Conservation (phyloP, 2,888 invertebrate species). For the Sturmia bella region DNA sequence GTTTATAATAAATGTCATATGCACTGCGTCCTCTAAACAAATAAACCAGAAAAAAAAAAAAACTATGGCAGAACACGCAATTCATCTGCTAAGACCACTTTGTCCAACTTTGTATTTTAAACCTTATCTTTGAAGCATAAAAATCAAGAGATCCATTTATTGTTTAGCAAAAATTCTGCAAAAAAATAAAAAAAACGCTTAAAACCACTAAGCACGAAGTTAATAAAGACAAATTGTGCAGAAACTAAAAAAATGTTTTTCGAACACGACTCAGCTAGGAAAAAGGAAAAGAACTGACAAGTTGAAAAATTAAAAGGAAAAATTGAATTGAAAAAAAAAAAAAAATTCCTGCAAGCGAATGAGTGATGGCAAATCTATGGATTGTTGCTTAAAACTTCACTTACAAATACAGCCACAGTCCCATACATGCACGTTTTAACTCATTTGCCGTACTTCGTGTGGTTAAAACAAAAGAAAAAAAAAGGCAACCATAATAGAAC, state of each 20-base stretch:
- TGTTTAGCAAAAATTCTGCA: constrained; percentile 2
- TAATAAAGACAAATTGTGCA: constrained; percentile 80
- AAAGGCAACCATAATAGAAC: constrained; percentile 74
- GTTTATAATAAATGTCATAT: constrained; percentile 64
- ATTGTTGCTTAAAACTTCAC: not conserved
- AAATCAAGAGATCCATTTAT: constrained; percentile 14
- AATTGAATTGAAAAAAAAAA: constrained; percentile 14
- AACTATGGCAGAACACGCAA: constrained; percentile 33
- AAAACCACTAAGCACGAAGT: constrained; percentile 75
- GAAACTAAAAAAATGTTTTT: constrained; percentile 67
- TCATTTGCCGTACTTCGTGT: not conserved
- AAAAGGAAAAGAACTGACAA: constrained; percentile 52
- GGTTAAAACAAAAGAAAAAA: constrained; percentile 54
- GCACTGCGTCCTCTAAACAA: constrained; percentile 26
- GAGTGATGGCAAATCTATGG: constrained; percentile 26
- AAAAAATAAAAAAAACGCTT: constrained; percentile 52
- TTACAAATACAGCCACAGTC: not conserved
- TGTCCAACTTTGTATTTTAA: not conserved
- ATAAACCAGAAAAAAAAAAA: not conserved
- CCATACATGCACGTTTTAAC: not conserved
- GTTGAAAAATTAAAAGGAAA: constrained; percentile 50
- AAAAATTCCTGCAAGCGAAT: constrained; percentile 37
- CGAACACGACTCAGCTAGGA: constrained; percentile 51
- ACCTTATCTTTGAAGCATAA: constrained; percentile 2
- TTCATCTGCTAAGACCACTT: constrained; percentile 36